These are phyloP conservation scores for Alauda arvensis DNA, from an alignment of 2,797 vertebrate species.

Conservation along the genomic window DNA sequence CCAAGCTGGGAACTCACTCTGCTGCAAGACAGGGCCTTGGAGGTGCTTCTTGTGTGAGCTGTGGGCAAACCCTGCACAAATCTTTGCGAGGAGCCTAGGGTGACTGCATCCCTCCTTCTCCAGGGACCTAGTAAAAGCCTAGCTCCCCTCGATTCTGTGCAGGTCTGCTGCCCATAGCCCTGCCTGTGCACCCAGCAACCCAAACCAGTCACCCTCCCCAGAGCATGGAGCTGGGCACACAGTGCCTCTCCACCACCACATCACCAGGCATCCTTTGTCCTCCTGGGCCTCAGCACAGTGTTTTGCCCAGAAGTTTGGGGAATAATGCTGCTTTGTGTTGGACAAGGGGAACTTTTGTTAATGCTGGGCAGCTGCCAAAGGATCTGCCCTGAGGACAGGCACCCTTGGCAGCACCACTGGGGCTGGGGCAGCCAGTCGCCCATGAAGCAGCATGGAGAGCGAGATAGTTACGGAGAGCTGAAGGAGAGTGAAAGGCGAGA, in stretches of 20 bases:
- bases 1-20: not conserved
- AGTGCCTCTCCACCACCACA: not conserved
- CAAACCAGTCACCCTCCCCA: not conserved
- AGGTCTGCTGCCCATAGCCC: not conserved
- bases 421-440: not conserved
- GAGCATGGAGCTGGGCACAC: rapidly evolving
- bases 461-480: not conserved
- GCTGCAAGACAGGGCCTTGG: not conserved
- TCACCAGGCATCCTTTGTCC: not conserved
- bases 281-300: not conserved
- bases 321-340: constrained; percentile 20
- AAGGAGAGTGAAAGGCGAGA: not conserved
- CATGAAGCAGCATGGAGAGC: not conserved
- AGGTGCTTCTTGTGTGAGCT: not conserved
- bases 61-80: not conserved
- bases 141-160: not conserved
- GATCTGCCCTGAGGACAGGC: not conserved
- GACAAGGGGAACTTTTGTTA: constrained; percentile 26
- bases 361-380: not conserved
- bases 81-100: not conserved
- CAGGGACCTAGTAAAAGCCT: not conserved
- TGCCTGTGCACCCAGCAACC: rapidly evolving
- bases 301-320: not conserved
- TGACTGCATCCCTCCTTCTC: not conserved
- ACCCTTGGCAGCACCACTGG: not conserved